Evolutionary conservation across 2,888 invertebrate species (phyloP), one percentile per base, ranked within the genome.

Genomic region (Lacanobia oleracea): DNA sequence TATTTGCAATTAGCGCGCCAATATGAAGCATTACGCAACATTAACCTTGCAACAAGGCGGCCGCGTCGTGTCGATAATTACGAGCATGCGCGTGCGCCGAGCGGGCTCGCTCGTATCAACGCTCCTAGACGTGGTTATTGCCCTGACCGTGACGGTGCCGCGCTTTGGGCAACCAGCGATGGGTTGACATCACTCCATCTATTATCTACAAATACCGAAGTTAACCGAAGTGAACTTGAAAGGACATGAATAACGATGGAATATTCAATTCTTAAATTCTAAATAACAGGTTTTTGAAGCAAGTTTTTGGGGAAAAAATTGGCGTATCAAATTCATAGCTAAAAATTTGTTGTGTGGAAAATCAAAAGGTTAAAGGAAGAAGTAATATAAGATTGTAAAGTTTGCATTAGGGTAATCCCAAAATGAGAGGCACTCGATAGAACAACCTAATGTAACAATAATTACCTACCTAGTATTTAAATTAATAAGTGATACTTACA

Each of bases 61-160:
- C 83, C 84, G 81, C 66, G 75, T 73, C 83, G 85, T 87, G 82
- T 87, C 85, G 80, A 86, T 90, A 90, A 86, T 83, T 85, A 81
- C 80, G 53, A 77, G 84, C 86, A 82, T 84, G 87, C 87, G 85
- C 86, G 72, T 57, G 74, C 81, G 84, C 76, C 75, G 63, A 80
- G 75, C 79, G 73, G 75, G 45, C 78, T 56, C 69, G 74, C 64
- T 75, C 71, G 72, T 75, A 81, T 82, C 82, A 81, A 79, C 86
- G 88, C 81, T 84, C 83, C 72, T 77, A 82, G 81, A 79, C 64
- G 67, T 89, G 89, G 89, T 89, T 89, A 89, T 87, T 90, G 89
- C 88, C 87, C 89, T 79, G 86, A 76, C 81, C 84, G 83, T 86
- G 86, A 85, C 84, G 78, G 63, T 67, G 81, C 75, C 72, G 63